Evolutionary conservation across 2,888 invertebrate species (phyloP).

Genomic region (Pyrrhosoma nymphula): DNA sequence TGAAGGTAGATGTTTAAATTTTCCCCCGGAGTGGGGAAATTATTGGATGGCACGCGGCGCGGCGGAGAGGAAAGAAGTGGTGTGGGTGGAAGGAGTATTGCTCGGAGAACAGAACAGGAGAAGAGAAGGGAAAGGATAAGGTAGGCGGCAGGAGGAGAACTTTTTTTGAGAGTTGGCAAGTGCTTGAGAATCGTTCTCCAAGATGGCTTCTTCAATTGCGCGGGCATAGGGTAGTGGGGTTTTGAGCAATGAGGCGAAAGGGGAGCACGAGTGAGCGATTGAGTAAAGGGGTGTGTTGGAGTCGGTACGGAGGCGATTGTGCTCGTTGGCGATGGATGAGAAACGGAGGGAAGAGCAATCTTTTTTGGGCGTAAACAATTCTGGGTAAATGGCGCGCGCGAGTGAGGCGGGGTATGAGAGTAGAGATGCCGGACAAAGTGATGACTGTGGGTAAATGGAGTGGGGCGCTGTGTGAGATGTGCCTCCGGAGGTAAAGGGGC

Average conservation of each 20-base stretch:
- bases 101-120: background rate
- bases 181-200: background rate
- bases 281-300: background rate
- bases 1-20: background rate
- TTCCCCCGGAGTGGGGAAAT: background rate
- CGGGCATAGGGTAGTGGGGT: background rate
- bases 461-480: background rate
- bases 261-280: background rate
- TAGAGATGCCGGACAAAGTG: background rate
- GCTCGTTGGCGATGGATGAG: background rate
- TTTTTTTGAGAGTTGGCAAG: background rate
- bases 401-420: background rate
- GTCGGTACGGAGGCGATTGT: background rate
- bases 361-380: background rate
- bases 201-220: background rate
- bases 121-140: background rate
- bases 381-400: background rate
- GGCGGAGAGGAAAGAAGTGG: background rate
- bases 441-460: background rate
- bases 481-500: background rate
- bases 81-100: background rate
- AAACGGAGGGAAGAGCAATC: background rate
- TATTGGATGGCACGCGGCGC: background rate
- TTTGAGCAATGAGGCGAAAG: background rate
- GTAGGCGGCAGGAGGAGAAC: background rate